Base-by-base conservation (phyloP, 1,140 invertebrate species). In the Drosophila equinoxialis region DNA sequence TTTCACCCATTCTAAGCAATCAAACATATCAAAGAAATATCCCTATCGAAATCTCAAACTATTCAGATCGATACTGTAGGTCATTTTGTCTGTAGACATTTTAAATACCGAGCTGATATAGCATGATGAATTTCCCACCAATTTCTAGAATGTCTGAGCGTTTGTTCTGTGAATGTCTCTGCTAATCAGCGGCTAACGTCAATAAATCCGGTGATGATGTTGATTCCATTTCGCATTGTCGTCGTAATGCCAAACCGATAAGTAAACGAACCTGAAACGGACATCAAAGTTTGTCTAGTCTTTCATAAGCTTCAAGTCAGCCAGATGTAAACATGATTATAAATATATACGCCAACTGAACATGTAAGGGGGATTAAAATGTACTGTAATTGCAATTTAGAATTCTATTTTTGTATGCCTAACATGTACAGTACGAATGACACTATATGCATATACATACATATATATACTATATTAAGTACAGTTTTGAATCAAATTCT, bases 391-490 rank as follows among this genome's bases (percentile, higher is more conserved):
- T 54, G 57, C 41, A 48, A 51, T 51, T 57, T 67, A 33, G 39
- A 45, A 65, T 76, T 63, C 51, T 67, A 81, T 74, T 74, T 81
- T 65, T 17, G 35, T 59, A 74, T 67, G 65, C 70, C 10, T 11
- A 63, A 60, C 79, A 73, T 77, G 68, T 63, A 64, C 45, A 75
- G 65, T 66, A 66, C 67, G 74, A 77, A 77, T 77, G 74, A 54
- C 26, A 48, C 33, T 37, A 35, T 35, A 39, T 55, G 20, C 17
- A 17, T n/a, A 63, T 57, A 26, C 39, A 61, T 63, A 6, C 20
- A 23, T 23, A 1, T 23, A 23, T 23, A 23, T 23, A 23, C 20
- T 23, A 65, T 57, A 68, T 41, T 45, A 30, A 66, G 13, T 68
- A 48, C 55, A 61, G 20, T 62, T 37, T 61, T 55, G 64, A 55